A percentile compares a stretch with the other conserved stretches of the same genome.
These are phyloP conservation scores for Callopanchax toddi DNA, from an alignment of 2,113 vertebrate genomes.

Conservation along the genomic window DNA sequence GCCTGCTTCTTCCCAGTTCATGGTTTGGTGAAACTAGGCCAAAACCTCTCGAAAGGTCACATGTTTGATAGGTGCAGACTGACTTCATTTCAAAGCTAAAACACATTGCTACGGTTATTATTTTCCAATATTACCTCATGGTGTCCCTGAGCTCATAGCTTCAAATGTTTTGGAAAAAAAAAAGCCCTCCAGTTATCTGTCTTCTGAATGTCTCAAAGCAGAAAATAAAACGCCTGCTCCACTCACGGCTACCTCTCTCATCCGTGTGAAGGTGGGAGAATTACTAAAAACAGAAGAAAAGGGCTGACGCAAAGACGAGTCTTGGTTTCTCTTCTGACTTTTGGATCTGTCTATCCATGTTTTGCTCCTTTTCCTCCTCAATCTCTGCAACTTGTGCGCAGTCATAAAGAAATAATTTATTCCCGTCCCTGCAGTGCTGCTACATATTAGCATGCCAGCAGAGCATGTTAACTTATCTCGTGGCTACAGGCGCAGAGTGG, in stretches of 20 bases:
- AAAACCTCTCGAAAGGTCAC: conserved; percentile 33
- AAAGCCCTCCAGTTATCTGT: conserved; percentile 18
- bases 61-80: background rate
- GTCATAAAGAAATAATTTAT: conserved; percentile 76
- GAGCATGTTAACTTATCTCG: conserved; percentile 77
- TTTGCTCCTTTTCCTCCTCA: conserved; percentile 39
- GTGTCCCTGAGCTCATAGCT: conserved; percentile 17
- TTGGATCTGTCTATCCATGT: conserved; percentile 21
- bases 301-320: conserved; percentile 18
- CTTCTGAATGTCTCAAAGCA: conserved; percentile 8
- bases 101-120: conserved; percentile 27
- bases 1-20: conserved; percentile 12
- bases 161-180: conserved; percentile 22
- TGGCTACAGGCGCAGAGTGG: conserved; percentile 65
- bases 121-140: conserved; percentile 2
- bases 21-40: conserved; percentile 32
- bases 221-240: conserved; percentile 29
- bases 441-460: conserved; percentile 68
- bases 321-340: conserved; percentile 21
- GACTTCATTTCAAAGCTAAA: conserved; percentile 25
- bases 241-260: too few species aligned
- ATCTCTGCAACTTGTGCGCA: conserved; percentile 55
- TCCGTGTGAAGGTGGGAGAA: conserved; percentile 22
- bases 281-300: conserved; percentile 37
- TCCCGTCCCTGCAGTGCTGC: conserved; percentile 53